phyloP scores from a whole-genome alignment of 1,140 invertebrate species.

The Thrips palmi region DNA sequence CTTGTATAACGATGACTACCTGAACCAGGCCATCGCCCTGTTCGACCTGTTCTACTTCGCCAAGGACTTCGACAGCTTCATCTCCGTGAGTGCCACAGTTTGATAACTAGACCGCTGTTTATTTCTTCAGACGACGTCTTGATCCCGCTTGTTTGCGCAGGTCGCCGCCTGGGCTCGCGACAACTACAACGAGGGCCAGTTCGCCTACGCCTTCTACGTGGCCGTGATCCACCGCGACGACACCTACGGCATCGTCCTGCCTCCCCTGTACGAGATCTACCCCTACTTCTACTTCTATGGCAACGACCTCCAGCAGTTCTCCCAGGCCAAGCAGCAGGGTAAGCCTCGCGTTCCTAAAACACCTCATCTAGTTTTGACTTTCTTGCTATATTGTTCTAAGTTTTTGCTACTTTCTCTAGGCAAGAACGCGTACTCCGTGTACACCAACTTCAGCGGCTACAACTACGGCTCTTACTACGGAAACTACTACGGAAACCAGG shows the following conservation, averaged over 20 bases:
- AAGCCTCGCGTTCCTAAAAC: too few relatives aligned
- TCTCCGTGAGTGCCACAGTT: too few relatives aligned
- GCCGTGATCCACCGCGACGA: slow-evolving; percentile 38
- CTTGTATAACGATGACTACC: slow-evolving; percentile 34
- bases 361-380: too few relatives aligned
- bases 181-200: slow-evolving; percentile 40
- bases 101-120: too few relatives aligned
- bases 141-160: too few relatives aligned
- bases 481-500: too few relatives aligned
- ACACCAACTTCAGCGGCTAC: too few relatives aligned
- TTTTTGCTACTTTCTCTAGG: too few relatives aligned
- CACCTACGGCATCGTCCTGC: slow-evolving; percentile 34
- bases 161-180: slow-evolving; percentile 41
- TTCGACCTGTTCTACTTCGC: slow-evolving; percentile 50
- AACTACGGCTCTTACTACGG: too few relatives aligned
- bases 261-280: slow-evolving; percentile 44
- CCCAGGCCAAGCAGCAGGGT: slow-evolving; percentile 35
- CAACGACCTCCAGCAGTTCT: slow-evolving; percentile 35
- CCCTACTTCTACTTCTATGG: slow-evolving; percentile 39
- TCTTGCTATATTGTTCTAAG: too few relatives aligned
- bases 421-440: too few relatives aligned
- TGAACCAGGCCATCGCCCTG: slow-evolving; percentile 36
- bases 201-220: slow-evolving; percentile 35
- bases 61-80: slow-evolving; percentile 26
- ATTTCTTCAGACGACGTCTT: too few relatives aligned